phyloP scores from a whole-genome alignment of 2,113 vertebrate species.

The Paramormyrops kingsleyae region DNA sequence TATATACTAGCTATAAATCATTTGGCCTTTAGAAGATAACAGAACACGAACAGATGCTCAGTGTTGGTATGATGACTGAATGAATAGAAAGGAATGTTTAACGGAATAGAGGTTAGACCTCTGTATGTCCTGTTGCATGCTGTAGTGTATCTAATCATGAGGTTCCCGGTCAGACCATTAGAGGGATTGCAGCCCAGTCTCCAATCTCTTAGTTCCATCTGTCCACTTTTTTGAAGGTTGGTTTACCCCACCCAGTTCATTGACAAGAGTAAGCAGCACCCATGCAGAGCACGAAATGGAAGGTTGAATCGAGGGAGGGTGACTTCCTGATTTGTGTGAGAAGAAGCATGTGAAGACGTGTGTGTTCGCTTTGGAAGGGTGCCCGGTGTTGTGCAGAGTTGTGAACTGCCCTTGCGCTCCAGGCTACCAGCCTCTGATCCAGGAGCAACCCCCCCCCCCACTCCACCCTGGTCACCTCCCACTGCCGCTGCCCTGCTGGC shows the following conservation, averaged over 20 bases:
- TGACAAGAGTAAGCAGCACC: neutral
- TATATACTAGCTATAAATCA: neutral
- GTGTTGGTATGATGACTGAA: neutral
- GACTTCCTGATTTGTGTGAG: neutral
- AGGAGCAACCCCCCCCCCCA: neutral
- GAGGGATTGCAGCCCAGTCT: conserved; percentile 42
- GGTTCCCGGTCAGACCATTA: conserved; percentile 43
- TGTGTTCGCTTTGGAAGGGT: neutral
- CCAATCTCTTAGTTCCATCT: conserved; percentile 28
- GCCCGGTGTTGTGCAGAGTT: neutral
- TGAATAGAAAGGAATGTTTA: neutral
- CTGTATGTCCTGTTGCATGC: conserved; percentile 28
- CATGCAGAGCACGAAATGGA: neutral
- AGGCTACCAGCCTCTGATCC: neutral
- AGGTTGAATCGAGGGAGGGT: neutral
- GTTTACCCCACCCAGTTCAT: neutral
- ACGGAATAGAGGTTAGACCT: conserved; percentile 16
- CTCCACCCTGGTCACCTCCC: neutral
- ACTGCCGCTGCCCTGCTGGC: neutral
- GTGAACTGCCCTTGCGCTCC: neutral
- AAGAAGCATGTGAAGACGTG: neutral
- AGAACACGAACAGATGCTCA: neutral
- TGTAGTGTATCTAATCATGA: conserved; percentile 32
- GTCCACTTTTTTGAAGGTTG: conserved; percentile 8
- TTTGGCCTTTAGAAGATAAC: neutral